Percentiles rank a stretch among this genome's conserved stretches.
Conservation (phyloP, 2,113 vertebrate genomes). For the Phoxinus phoxinus region DNA sequence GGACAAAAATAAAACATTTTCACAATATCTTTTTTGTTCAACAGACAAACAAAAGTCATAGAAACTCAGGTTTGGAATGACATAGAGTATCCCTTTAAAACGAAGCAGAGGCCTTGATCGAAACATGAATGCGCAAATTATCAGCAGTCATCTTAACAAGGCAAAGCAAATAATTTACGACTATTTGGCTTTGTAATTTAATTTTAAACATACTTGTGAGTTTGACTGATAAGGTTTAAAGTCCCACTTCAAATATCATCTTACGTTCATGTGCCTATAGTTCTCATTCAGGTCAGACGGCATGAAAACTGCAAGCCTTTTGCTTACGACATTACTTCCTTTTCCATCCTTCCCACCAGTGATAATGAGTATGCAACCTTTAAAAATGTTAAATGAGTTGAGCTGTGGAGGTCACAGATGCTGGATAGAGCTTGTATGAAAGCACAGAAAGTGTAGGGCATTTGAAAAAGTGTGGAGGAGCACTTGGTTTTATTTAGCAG, state of each 20-base stretch:
- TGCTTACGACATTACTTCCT: constrained; percentile 1
- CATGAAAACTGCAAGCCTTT: constrained; percentile 21
- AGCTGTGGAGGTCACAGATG: constrained; percentile 61
- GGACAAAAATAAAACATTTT: background rate
- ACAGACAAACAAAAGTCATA: background rate
- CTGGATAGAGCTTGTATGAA: constrained; percentile 19
- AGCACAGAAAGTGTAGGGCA: constrained; percentile 27
- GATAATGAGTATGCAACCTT: constrained; percentile 64
- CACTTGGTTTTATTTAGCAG: constrained; percentile 74
- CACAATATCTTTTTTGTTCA: background rate
- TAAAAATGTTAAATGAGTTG: constrained; percentile 68
- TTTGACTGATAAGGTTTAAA: constrained; percentile 24
- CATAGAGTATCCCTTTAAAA: background rate
- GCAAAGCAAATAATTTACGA: background rate
- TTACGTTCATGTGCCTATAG: background rate
- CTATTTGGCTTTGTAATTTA: background rate
- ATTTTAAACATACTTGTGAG: constrained; percentile 3
- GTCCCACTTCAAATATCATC: background rate
- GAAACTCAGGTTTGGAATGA: background rate
- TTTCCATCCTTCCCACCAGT: background rate
- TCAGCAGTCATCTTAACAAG: constrained; percentile 12
- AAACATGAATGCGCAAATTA: background rate
- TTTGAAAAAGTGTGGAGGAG: constrained; percentile 10
- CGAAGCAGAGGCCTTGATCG: background rate
- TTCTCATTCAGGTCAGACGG: constrained; percentile 34